A percentile compares a stretch with the other conserved stretches of the same genome.
phyloP scores from a whole-genome alignment of 2,888 invertebrate species.

The Anthoptus insignis region DNA sequence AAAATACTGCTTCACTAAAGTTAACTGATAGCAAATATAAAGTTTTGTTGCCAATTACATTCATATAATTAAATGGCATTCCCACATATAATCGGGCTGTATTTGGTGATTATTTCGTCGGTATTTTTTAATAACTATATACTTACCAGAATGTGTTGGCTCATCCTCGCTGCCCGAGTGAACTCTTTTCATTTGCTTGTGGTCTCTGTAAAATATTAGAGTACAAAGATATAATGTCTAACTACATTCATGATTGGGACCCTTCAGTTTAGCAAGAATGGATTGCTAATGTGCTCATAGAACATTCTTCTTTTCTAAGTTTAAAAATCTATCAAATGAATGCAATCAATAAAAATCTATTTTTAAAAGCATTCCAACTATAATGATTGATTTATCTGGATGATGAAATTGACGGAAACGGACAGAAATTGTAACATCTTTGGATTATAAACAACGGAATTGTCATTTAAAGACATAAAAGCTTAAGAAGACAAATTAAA shows the following conservation, averaged over 20 bases:
- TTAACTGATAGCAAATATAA: no score
- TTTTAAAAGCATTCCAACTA: constrained; percentile 9
- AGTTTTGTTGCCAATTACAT: no score
- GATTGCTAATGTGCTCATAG: constrained; percentile 49
- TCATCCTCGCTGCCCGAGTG: constrained; percentile 93
- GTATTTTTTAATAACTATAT: no score
- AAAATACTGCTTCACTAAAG: no score
- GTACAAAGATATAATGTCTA: constrained; percentile 9
- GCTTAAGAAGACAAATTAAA: neutral
- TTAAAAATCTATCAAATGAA: constrained; percentile 10
- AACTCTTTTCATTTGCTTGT: constrained; percentile 93
- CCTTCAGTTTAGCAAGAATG: constrained; percentile 46
- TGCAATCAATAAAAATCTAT: constrained; percentile 14
- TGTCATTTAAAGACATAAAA: neutral
- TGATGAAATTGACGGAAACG: constrained; percentile 18
- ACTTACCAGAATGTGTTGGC: constrained; percentile 91
- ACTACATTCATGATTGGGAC: neutral
- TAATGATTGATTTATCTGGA: constrained; percentile 31
- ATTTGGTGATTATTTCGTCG: no score
- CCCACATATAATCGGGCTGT: no score
- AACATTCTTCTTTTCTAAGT: constrained; percentile 17
- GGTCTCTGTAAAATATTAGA: constrained; percentile 88
- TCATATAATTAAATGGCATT: no score
- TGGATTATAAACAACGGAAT: no score
- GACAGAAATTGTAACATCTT: no score